Conservation (phyloP, 1,140 invertebrate species). For the Megalopta genalis region DNA sequence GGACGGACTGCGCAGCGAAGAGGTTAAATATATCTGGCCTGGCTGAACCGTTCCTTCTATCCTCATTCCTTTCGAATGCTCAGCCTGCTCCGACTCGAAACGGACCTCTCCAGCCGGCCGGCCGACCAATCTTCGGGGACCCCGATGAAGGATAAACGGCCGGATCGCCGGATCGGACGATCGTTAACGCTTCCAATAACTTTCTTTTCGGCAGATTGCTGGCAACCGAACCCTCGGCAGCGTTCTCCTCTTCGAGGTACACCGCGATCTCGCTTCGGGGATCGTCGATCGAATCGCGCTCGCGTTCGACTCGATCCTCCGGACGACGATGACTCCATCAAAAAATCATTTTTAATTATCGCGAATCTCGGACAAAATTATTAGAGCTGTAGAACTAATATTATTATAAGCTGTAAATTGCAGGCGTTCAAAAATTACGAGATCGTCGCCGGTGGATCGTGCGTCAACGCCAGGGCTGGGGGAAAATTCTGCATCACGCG, state of each 20-base stretch:
- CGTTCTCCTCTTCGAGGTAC: not conserved
- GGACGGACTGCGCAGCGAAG: constrained; percentile 62
- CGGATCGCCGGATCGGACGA: not conserved
- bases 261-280: not conserved
- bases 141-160: constrained; percentile 13
- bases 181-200: not conserved
- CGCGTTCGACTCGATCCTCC: too few relatives aligned
- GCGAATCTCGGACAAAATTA: too few relatives aligned
- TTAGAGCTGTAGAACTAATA: too few relatives aligned
- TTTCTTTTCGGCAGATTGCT: constrained; percentile 15
- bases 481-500: too few relatives aligned
- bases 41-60: constrained; percentile 59
- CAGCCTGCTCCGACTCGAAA: constrained; percentile 40
- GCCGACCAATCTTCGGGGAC: not conserved
- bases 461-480: too few relatives aligned
- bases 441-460: too few relatives aligned
- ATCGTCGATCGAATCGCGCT: not conserved
- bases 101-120: constrained; percentile 29
- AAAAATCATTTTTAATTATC: too few relatives aligned
- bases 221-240: not conserved
- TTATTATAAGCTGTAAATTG: too few relatives aligned
- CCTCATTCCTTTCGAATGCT: constrained; percentile 61
- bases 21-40: constrained; percentile 74
- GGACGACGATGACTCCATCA: too few relatives aligned
- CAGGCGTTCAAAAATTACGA: too few relatives aligned